phyloP scores from a whole-genome alignment of 2,888 invertebrate species.

The Deilephila elpenor region DNA sequence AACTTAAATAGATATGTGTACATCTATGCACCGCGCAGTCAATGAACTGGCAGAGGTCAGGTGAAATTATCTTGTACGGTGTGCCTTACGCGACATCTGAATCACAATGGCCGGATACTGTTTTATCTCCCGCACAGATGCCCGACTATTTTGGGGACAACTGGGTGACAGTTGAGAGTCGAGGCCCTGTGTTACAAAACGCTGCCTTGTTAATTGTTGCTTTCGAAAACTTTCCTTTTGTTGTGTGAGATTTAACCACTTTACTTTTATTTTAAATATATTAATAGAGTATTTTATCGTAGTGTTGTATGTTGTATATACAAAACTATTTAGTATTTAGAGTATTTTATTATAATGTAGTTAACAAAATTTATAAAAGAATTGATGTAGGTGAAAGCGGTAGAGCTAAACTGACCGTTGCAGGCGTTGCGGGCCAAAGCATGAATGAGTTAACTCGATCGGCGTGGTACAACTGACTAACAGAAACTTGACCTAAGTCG shows the following conservation, averaged over 20 bases:
- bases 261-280: neutral
- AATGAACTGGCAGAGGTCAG: slow-evolving; percentile 83
- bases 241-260: neutral
- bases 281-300: too few relatives aligned
- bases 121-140: slow-evolving; percentile 64
- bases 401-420: too few relatives aligned
- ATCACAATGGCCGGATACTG: slow-evolving; percentile 76
- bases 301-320: too few relatives aligned
- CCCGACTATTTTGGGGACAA: slow-evolving; percentile 61
- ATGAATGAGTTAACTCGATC: too few relatives aligned
- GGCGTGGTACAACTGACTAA: too few relatives aligned
- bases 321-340: too few relatives aligned
- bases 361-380: too few relatives aligned
- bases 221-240: slow-evolving; percentile 15
- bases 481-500: too few relatives aligned
- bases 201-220: neutral
- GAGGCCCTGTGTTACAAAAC: slow-evolving; percentile 27
- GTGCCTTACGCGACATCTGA: slow-evolving; percentile 77
- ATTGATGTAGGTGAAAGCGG: too few relatives aligned
- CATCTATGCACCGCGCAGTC: slow-evolving; percentile 81
- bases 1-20: slow-evolving; percentile 75
- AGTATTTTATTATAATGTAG: too few relatives aligned
- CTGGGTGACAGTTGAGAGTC: slow-evolving; percentile 39
- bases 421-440: too few relatives aligned
- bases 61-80: slow-evolving; percentile 81